A percentile compares a stretch with the other conserved stretches of the same genome.
Evolutionary conservation across 23 tunicate genomes (phyloP).

Genomic region (Halocynthia aurantium): DNA sequence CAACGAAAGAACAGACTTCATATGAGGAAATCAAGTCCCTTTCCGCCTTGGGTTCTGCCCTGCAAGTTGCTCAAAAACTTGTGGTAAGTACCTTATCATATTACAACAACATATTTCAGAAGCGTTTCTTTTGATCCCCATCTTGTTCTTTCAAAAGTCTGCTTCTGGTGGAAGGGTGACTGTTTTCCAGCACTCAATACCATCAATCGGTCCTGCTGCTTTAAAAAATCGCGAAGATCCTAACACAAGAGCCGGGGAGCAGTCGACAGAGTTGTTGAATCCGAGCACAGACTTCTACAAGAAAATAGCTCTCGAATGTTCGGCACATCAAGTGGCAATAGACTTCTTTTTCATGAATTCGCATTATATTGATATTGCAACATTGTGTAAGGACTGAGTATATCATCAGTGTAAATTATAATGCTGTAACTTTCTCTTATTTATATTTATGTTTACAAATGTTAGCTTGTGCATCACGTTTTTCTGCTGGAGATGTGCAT

Average conservation of each 20-base stretch:
- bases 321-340: constrained; percentile 82
- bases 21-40: constrained; percentile 52
- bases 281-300: constrained; percentile 96
- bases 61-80: constrained; percentile 79
- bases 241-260: constrained; percentile 51
- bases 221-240: constrained; percentile 74
- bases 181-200: constrained; percentile 86
- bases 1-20: constrained; percentile 12
- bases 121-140: not conserved
- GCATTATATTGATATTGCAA: constrained; percentile 95
- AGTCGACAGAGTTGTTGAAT: constrained; percentile 41
- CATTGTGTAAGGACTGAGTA: constrained; percentile 62
- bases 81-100: constrained; percentile 30
- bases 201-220: constrained; percentile 78
- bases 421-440: not conserved
- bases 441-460: not conserved
- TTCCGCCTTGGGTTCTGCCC: constrained; percentile 82
- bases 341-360: constrained; percentile 93
- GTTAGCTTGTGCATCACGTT: constrained; percentile 87
- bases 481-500: constrained; percentile 92
- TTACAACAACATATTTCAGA: too few relatives aligned
- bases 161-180: constrained; percentile 84
- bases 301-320: constrained; percentile 89
- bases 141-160: constrained; percentile 23
- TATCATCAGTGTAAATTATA: not conserved